Evolutionary conservation across 2,113 vertebrate species (phyloP), one percentile per base, ranked within the genome.

Genomic region (Charina bottae): DNA sequence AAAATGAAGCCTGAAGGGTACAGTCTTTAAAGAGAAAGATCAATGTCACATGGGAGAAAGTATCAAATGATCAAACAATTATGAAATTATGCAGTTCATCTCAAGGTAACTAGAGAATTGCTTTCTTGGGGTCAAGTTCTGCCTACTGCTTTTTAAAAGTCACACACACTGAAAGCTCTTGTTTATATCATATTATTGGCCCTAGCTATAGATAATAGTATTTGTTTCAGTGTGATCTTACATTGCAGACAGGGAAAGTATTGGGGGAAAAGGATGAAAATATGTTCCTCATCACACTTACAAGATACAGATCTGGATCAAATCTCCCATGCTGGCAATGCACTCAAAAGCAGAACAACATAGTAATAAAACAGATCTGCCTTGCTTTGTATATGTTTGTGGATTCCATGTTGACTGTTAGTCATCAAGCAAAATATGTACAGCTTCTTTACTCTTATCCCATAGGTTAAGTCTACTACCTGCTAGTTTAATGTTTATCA

Each of bases 1-100:
- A 92, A 90, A 58, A 94, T 33, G 53, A 3, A 78, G 59, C 90
- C 53, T 91, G 26, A 93, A 83, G 42, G 33, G 12, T 42, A 68
- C 33, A 58, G 0, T 91, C 93, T 85, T 9, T 54, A 7, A 91
- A 28, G n/a, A 94, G 3, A 59, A 92, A 87, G 93, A 1, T 0
- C 17, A 83, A 8, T 92, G 8, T 0, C 72, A 7, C 91, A 87
- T n/a, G 15, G 58, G 92, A 92, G 90, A 89, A 85, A 62, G 26
- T 93, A 85, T 1, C 37, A 94, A 60, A 64, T 46, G 91, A 55
- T 68, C 19, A 2, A 88, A 91, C 64, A 93, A 3, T 0, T 89
- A 37, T 85, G 86, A 91, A 19, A 55, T 89, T 15, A 11, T 42
- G 59, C 91, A 64, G n/a, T 49, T 53, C 46, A 60, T 56, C 54